phyloP scores from a whole-genome alignment of 2,888 invertebrate species.

The Folsomia manolachei region DNA sequence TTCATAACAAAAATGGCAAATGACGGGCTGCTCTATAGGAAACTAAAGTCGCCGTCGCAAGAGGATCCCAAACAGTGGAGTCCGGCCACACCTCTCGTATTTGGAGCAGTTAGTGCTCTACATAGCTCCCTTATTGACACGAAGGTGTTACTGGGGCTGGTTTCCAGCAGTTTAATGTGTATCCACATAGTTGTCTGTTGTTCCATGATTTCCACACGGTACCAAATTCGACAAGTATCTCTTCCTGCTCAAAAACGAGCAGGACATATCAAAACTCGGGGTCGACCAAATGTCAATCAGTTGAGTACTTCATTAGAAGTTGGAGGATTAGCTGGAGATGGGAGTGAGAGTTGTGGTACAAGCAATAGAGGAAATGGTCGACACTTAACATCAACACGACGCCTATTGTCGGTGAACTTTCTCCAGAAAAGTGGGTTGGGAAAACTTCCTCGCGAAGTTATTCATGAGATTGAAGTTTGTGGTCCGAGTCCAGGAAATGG shows the following conservation, averaged over 20 bases:
- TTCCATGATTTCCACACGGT: conserved; percentile 46
- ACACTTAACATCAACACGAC: conserved; percentile 34
- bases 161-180: conserved; percentile 44
- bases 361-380: neutral
- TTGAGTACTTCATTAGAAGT: neutral
- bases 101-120: conserved; percentile 45
- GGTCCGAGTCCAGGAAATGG: no score
- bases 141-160: conserved; percentile 45
- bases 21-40: conserved; percentile 49
- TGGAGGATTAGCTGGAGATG: neutral
- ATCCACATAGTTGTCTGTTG: conserved; percentile 48
- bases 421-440: conserved; percentile 46
- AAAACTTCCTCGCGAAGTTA: conserved; percentile 44
- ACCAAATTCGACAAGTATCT: conserved; percentile 37
- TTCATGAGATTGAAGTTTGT: conserved; percentile 42
- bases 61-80: neutral
- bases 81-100: conserved; percentile 42
- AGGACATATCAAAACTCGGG: conserved; percentile 41
- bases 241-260: conserved; percentile 27
- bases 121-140: conserved; percentile 48
- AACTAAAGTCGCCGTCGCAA: conserved; percentile 29
- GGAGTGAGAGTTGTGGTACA: neutral
- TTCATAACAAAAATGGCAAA: conserved; percentile 46
- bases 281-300: conserved; percentile 15
- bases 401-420: conserved; percentile 47